Evolutionary conservation across 2,113 vertebrate genomes (phyloP).

Genomic region (Calyptomena viridis): DNA sequence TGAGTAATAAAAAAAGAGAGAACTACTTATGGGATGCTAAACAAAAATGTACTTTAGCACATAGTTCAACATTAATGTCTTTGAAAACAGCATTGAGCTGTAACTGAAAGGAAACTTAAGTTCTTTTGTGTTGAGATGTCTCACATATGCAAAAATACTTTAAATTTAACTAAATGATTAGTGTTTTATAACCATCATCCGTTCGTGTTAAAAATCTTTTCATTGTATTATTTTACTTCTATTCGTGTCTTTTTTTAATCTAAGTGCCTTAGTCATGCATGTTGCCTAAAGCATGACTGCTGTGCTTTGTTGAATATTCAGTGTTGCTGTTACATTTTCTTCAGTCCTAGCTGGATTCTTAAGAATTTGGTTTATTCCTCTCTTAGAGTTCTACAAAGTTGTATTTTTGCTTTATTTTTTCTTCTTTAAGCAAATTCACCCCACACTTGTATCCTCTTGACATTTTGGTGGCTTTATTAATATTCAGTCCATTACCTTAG

Average conservation of each 20-base stretch:
- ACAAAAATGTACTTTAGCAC: not conserved
- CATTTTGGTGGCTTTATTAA: not conserved
- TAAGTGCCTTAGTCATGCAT: not conserved
- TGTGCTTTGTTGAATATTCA: not conserved
- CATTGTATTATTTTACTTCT: not conserved
- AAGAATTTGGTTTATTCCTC: not conserved
- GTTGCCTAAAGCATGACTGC: not conserved
- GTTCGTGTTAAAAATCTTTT: not conserved
- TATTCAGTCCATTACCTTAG: not conserved
- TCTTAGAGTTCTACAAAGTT: not conserved
- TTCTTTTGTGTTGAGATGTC: not conserved
- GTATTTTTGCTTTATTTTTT: not conserved
- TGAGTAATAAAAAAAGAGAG: not conserved
- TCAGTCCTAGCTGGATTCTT: not conserved
- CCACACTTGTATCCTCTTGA: not conserved
- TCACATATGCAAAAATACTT: not conserved
- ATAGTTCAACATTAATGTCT: not conserved
- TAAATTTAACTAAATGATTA: not conserved
- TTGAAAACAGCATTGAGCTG: not conserved
- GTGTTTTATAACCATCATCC: not conserved
- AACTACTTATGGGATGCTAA: not conserved
- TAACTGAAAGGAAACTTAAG: not conserved
- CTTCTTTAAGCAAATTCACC: not conserved
- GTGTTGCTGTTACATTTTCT: not conserved
- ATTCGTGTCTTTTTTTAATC: not conserved